Evolutionary conservation across 2,888 invertebrate genomes (phyloP), one percentile per base, ranked within the genome.

Genomic region (Hirtodrosophila trivittata): DNA sequence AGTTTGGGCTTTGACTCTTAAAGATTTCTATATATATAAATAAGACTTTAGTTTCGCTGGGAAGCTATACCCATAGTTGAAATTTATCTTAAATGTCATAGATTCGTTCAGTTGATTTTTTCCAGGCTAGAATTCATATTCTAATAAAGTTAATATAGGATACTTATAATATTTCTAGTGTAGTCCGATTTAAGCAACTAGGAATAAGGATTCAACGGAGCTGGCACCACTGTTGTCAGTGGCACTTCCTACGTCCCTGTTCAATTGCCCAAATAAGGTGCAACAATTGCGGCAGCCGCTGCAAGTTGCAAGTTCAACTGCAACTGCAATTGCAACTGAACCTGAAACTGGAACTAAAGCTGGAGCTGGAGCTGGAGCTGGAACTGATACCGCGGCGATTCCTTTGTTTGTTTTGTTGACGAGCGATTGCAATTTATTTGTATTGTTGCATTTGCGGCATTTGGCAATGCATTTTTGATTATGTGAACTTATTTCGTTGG

Each of bases 381-480:
- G 33, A 57, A 38, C 58, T 46, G 56, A 33, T 47, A 51, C 14
- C 28, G 75, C 70, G 66, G 66, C 84, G 56, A 66, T 14, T 67
- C 71, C 71, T 86, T 83, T 76, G 77, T 76, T 86, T 76, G 26
- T 21, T 62, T 52, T n/a, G 60, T 81, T 82, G 82, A 82, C 87
- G 87, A 81, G 85, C 85, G 82, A 81, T 72, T 77, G 82, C 82
- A 82, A 82, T 82, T 82, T 82, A 82, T 82, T 82, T 82, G 82
- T 86, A 82, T 86, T 82, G 87, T 82, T 86, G 87, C 87, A 84
- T 84, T 81, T 75, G 69, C 71, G 70, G 64, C 84, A 82, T 82
- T 77, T 83, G 72, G 78, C 69, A 68, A 66, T 86, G 81, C 77
- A 76, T 75, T 76, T 82, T 67, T 86, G 84, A 84, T 77, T 66